These are phyloP conservation scores for Melospiza melodia DNA, from an alignment of 2,113 vertebrate genomes.

Conservation along the genomic window DNA sequence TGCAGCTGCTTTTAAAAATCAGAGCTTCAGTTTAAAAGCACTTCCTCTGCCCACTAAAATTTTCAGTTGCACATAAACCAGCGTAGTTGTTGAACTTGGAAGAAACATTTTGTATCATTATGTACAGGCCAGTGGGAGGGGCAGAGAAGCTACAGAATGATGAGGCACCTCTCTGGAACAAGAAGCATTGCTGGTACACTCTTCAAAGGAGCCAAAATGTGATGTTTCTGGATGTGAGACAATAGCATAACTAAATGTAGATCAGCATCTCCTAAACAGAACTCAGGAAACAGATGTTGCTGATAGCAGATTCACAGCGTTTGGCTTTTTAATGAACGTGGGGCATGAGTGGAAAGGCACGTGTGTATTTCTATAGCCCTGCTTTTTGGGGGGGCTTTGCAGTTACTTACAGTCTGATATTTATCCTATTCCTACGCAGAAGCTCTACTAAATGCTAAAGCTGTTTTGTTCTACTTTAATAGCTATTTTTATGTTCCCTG, in stretches of 20 bases:
- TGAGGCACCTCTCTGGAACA: not conserved
- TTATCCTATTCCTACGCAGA: not conserved
- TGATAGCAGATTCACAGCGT: not conserved
- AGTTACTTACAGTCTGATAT: not conserved
- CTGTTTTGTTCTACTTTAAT: constrained; percentile 30
- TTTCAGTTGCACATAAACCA: not conserved
- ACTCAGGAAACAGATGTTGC: not conserved
- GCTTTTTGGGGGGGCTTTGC: not conserved
- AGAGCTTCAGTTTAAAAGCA: not conserved
- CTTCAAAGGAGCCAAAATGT: not conserved
- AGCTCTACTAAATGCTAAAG: not conserved
- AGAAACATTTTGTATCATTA: not conserved
- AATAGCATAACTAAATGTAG: not conserved
- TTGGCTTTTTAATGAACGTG: not conserved
- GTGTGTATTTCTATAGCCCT: not conserved
- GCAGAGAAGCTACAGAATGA: not conserved
- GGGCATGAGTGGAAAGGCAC: not conserved
- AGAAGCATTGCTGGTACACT: not conserved
- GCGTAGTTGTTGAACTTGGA: not conserved
- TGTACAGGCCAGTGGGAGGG: not conserved
- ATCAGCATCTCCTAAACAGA: not conserved
- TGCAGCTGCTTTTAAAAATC: constrained; percentile 13
- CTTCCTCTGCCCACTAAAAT: not conserved
- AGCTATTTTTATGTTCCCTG: not conserved
- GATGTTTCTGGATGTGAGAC: not conserved